phyloP scores from a whole-genome alignment of 2,113 vertebrate genomes.

The Paramisgurnus dabryanus region DNA sequence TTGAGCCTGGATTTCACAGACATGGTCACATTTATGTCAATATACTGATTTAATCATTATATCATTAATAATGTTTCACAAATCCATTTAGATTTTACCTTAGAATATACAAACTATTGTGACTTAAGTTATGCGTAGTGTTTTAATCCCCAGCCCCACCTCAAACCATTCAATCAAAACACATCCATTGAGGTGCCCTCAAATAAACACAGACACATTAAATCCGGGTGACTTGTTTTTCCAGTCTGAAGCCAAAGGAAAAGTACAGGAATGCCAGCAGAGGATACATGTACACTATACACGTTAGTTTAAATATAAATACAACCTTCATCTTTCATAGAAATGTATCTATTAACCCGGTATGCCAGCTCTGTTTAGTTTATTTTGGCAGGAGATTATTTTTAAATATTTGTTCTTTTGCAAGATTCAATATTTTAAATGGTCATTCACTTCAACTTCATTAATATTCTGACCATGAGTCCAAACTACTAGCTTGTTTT shows the following conservation, averaged over 20 bases:
- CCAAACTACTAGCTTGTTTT: slow-evolving; percentile 59
- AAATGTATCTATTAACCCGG: background rate
- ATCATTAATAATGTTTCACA: too few species aligned
- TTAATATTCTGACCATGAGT: slow-evolving; percentile 68
- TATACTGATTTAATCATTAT: background rate
- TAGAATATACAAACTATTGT: background rate
- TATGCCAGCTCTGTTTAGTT: background rate
- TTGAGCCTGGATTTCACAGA: too few species aligned
- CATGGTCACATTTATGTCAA: background rate
- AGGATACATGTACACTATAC: background rate
- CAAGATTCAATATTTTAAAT: slow-evolving; percentile 13
- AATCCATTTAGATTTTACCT: too few species aligned
- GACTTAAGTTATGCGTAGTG: background rate
- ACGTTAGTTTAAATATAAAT: background rate
- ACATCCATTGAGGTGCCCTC: slow-evolving; percentile 12
- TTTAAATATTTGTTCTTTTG: background rate
- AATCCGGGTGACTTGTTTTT: slow-evolving; percentile 42
- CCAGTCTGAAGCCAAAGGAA: background rate
- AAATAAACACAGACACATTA: slow-evolving; percentile 35
- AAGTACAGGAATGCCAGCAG: background rate
- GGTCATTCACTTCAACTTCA: slow-evolving; percentile 64
- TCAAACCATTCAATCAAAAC: background rate
- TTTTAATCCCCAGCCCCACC: slow-evolving; percentile 42
- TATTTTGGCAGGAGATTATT: slow-evolving; percentile 11
- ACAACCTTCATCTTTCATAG: background rate